A percentile compares a stretch with the other conserved stretches of the same genome.
phyloP scores from a whole-genome alignment of 30 jellyfish, hydroid and myxozoan genomes.

The Turritopsis dohrnii region DNA sequence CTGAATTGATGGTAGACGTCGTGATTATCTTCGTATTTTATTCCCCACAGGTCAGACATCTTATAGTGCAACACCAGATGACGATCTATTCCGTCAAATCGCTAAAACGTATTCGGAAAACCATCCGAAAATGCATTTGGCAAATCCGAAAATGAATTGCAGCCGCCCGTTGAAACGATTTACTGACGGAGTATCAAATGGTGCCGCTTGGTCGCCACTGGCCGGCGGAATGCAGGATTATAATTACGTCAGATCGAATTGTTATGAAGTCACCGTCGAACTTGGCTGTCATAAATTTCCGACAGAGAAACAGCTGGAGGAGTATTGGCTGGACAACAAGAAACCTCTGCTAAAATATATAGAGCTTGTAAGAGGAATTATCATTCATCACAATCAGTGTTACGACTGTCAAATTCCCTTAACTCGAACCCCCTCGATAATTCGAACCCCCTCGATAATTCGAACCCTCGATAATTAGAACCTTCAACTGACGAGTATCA shows the following conservation, averaged over 20 bases:
- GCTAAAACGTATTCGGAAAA: slow-evolving; percentile 97
- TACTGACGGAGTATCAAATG: slow-evolving; percentile 95
- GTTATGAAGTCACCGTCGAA: slow-evolving; percentile 95
- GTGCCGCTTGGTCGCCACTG: slow-evolving; percentile 99
- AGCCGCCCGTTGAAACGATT: slow-evolving; percentile 73
- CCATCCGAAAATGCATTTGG: slow-evolving; percentile 98
- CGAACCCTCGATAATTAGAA: no score
- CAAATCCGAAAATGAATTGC: slow-evolving; percentile 91
- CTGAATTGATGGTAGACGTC: no score
- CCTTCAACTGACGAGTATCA: no score
- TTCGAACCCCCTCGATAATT: no score
- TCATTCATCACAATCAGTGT: no score
- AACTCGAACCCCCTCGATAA: no score
- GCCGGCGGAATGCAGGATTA: slow-evolving; percentile 99
- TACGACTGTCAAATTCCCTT: no score
- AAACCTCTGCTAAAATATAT: slow-evolving; percentile 62
- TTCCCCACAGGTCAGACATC: slow-evolving; percentile 65
- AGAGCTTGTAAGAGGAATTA: slow-evolving; percentile 74
- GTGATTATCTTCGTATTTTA: neutral
- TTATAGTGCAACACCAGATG: slow-evolving; percentile 99
- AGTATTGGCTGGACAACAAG: slow-evolving; percentile 80
- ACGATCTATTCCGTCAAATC: slow-evolving; percentile 88
- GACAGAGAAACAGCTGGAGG: slow-evolving; percentile 40
- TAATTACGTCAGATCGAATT: slow-evolving; percentile 75
- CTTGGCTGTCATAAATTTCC: slow-evolving; percentile 94